Evolutionary conservation across 2,113 vertebrate species (phyloP), one percentile per base, ranked within the genome.

Genomic region (Felis chaus): DNA sequence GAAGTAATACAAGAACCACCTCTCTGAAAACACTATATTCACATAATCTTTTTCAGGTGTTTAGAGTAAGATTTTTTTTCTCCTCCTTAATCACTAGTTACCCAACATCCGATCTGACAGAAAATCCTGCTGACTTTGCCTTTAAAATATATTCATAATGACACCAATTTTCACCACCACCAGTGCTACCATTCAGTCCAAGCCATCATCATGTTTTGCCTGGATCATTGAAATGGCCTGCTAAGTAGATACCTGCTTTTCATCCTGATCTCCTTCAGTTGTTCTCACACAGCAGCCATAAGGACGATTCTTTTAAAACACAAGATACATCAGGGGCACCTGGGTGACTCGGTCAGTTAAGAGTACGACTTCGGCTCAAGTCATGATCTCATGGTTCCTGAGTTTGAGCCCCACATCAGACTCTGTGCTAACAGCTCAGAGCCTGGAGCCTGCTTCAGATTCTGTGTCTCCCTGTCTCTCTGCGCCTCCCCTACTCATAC

Each of bases 91-190:
- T 74, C 25, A 53, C 55, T 31, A 5, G 87, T 91, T 74, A 53
- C 6, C n/a, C 55, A 88, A 7, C 55, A 82, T 79, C 23, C 41
- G 41, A 0, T 71, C 71, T 93, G 33, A 89, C 48, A 92, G 36
- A 45, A 85, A 94, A 41, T 55, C 18, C 5, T 76, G 10, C 69
- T 63, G 69, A 48, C 33, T 71, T 29, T 86, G 65, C 71, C 14
- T 89, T 97, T 93, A 88, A 91, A 88, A 84, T 95, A 11, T 69
- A 13, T 76, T 94, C 48, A 48, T 57, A 80, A 63, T 95, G 73
- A 57, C 91, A 55, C 66, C 21, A 53, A 21, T 86, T 96, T 87
- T 78, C 66, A 36, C 73, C 29, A 78, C 41, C 39, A 57, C 31
- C 25, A 39, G 0, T 85, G 39, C 29, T 39, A 76, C 50, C 27